phyloP scores from a whole-genome alignment of 2,888 invertebrate species.

The Lasiommata megera region DNA sequence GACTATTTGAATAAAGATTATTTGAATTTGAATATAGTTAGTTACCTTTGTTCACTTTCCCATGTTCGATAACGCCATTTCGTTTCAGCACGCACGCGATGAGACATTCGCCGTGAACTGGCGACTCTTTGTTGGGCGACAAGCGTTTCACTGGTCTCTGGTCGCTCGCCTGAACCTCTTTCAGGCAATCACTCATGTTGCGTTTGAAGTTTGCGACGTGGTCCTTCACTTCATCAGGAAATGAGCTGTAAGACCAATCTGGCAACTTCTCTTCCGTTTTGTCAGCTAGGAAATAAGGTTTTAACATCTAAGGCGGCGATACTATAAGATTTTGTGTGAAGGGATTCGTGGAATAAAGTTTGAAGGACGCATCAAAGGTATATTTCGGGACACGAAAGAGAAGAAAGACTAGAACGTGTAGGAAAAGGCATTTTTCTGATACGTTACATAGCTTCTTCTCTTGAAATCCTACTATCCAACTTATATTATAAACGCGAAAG shows the following conservation, averaged over 20 bases:
- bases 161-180: slow-evolving; percentile 61
- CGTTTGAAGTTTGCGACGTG: slow-evolving; percentile 62
- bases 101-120: slow-evolving; percentile 67
- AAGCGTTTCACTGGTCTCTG: slow-evolving; percentile 52
- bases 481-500: no score
- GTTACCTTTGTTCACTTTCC: slow-evolving; percentile 67
- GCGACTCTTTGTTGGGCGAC: slow-evolving; percentile 63
- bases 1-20: no score
- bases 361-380: no score
- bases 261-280: slow-evolving; percentile 36
- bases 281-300: background rate
- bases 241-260: slow-evolving; percentile 79
- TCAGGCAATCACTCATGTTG: slow-evolving; percentile 70
- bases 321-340: no score
- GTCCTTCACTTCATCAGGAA: slow-evolving; percentile 52
- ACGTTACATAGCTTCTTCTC: no score
- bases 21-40: no score
- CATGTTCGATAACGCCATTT: slow-evolving; percentile 59
- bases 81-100: slow-evolving; percentile 71
- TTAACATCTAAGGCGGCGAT: no score
- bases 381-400: no score
- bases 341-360: no score
- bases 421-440: no score
- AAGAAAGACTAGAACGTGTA: no score
- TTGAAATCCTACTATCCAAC: no score